Evolutionary conservation across 2,888 invertebrate species (phyloP).

Genomic region (Coenonympha arcania): DNA sequence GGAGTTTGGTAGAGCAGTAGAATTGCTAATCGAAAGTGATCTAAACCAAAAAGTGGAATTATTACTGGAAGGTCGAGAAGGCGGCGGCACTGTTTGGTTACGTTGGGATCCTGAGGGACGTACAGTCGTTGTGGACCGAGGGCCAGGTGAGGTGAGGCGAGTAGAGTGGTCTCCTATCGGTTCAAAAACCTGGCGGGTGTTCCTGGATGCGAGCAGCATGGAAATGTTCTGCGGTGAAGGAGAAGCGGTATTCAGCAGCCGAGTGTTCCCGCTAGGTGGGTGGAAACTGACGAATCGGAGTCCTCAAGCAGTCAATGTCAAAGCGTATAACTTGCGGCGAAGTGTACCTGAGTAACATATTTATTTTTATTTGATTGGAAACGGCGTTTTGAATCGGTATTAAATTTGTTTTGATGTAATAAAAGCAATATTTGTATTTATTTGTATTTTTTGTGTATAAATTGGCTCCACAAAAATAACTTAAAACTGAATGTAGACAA

Average conservation of each 20-base stretch:
- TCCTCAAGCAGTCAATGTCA: constrained; percentile 39
- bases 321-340: constrained; percentile 46
- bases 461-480: too few species aligned
- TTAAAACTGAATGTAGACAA: too few species aligned
- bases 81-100: constrained; percentile 43
- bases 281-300: constrained; percentile 55
- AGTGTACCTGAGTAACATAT: constrained; percentile 47
- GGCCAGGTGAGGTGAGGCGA: constrained; percentile 50
- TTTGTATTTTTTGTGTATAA: too few species aligned
- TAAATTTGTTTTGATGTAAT: neutral
- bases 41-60: constrained; percentile 43
- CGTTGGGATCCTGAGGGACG: constrained; percentile 45
- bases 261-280: constrained; percentile 53
- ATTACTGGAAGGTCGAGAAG: constrained; percentile 44
- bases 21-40: constrained; percentile 47
- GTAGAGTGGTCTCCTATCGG: constrained; percentile 54
- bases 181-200: constrained; percentile 48
- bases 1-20: constrained; percentile 50
- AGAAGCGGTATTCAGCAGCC: constrained; percentile 61
- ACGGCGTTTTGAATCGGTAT: neutral
- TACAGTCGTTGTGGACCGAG: constrained; percentile 51
- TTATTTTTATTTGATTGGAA: neutral
- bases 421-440: neutral
- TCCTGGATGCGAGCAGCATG: constrained; percentile 59
- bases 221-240: constrained; percentile 67